Conservation (phyloP, 2,888 invertebrate species). For the Rhorus exstirpatorius region DNA sequence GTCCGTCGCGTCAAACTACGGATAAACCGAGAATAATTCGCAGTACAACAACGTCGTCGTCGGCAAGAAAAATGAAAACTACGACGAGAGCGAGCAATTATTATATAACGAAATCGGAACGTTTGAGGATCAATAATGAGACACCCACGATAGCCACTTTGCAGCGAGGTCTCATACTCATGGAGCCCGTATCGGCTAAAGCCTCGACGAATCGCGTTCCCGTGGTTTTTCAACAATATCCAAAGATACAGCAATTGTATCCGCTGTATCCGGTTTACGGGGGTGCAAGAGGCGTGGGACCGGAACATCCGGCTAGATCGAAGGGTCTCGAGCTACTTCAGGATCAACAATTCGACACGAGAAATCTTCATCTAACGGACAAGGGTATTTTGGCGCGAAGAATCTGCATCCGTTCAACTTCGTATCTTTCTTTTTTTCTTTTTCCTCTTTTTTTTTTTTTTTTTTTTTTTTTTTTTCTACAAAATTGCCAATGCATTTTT, state of each 20-base stretch:
- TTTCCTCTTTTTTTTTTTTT: neutral
- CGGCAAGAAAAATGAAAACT: slow-evolving; percentile 58
- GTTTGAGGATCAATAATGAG: slow-evolving; percentile 75
- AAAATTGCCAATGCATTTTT: no score
- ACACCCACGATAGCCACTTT: slow-evolving; percentile 80
- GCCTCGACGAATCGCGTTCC: slow-evolving; percentile 88
- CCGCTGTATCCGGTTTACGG: slow-evolving; percentile 86
- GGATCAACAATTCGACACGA: slow-evolving; percentile 83
- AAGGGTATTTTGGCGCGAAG: slow-evolving; percentile 76
- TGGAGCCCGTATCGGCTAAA: slow-evolving; percentile 83
- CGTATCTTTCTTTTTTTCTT: slow-evolving; percentile 8
- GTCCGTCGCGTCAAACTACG: slow-evolving; percentile 69
- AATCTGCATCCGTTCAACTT: slow-evolving; percentile 25
- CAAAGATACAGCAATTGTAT: slow-evolving; percentile 92
- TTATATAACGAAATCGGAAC: slow-evolving; percentile 68
- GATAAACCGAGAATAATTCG: slow-evolving; percentile 66
- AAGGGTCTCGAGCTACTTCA: slow-evolving; percentile 83
- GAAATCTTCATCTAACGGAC: slow-evolving; percentile 79
- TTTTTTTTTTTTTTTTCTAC: no score
- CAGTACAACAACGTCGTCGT: slow-evolving; percentile 49
- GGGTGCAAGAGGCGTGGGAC: slow-evolving; percentile 81
- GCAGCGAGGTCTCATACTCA: slow-evolving; percentile 83
- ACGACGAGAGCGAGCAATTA: slow-evolving; percentile 67
- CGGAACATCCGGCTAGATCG: slow-evolving; percentile 79
- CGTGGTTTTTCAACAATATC: slow-evolving; percentile 91